phyloP scores from a whole-genome alignment of 2,113 vertebrate genomes.

The Coryphaenoides rupestris region DNA sequence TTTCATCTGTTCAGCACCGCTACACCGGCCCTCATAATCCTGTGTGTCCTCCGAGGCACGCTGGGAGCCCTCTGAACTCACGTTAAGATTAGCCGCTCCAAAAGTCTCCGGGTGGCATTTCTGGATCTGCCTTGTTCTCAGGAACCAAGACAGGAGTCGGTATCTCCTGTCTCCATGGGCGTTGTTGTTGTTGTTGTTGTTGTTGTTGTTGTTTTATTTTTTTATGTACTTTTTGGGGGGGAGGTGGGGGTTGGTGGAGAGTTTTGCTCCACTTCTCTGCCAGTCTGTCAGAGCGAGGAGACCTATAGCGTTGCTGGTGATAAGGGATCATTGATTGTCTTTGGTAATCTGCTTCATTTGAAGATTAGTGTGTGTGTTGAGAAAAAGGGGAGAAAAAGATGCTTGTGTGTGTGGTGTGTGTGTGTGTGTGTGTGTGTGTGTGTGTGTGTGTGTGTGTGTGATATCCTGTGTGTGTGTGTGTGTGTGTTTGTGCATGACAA shows the following conservation, averaged over 20 bases:
- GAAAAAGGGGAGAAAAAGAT: slow-evolving; percentile 1
- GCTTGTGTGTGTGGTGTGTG: not conserved
- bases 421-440: not conserved
- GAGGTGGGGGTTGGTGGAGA: slow-evolving; percentile 38
- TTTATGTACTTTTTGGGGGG: not conserved
- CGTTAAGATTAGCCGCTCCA: slow-evolving; percentile 67
- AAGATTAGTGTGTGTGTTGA: slow-evolving; percentile 13
- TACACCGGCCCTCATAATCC: slow-evolving; percentile 62
- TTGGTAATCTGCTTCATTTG: slow-evolving; percentile 32
- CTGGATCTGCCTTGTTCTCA: slow-evolving; percentile 39
- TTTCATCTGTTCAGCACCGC: slow-evolving; percentile 62
- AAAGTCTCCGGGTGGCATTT: slow-evolving; percentile 69
- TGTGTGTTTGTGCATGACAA: no score
- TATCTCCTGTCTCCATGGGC: not conserved
- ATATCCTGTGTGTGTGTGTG: no score
- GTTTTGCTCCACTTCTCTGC: not conserved
- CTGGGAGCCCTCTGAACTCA: slow-evolving; percentile 56
- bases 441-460: no score
- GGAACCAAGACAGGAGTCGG: slow-evolving; percentile 2
- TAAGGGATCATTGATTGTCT: slow-evolving; percentile 46
- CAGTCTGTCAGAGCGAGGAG: not conserved
- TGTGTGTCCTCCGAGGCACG: slow-evolving; percentile 60
- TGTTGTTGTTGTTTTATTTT: not conserved
- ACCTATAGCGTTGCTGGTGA: slow-evolving; percentile 29
- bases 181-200: no score